These are phyloP conservation scores for Prunella strophiata DNA, from an alignment of 2,797 vertebrate genomes.

Conservation along the genomic window DNA sequence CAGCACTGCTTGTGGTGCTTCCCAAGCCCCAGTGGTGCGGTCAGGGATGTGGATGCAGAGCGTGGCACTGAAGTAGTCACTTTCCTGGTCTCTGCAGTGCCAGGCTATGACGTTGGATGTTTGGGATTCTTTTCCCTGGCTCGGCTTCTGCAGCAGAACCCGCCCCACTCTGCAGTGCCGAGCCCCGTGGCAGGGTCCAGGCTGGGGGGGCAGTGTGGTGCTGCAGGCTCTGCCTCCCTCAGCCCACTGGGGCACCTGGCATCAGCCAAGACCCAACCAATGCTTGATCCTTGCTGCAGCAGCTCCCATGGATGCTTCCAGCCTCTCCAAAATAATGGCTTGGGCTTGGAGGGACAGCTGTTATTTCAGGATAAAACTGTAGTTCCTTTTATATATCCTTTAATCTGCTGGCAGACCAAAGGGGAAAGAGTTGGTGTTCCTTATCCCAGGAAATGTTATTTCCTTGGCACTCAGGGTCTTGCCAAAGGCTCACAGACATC, in stretches of 20 bases:
- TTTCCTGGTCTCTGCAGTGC: not conserved
- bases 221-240: not conserved
- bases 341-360: not conserved
- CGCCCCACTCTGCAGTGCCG: not conserved
- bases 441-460: not conserved
- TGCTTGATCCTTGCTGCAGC: not conserved
- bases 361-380: not conserved
- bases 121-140: not conserved
- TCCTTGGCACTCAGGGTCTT: not conserved
- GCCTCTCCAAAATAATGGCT: not conserved
- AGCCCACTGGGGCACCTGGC: not conserved
- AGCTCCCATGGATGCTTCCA: not conserved
- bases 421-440: not conserved
- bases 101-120: not conserved
- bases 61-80: fast-evolving
- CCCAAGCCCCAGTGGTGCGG: fast-evolving
- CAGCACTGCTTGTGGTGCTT: fast-evolving
- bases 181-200: not conserved
- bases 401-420: not conserved
- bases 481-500: not conserved
- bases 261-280: fast-evolving
- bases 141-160: not conserved
- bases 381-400: not conserved
- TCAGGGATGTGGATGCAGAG: fast-evolving
- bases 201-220: not conserved